Base-by-base conservation (phyloP, 2,797 vertebrate species). In the Artibeus jamaicensis region DNA sequence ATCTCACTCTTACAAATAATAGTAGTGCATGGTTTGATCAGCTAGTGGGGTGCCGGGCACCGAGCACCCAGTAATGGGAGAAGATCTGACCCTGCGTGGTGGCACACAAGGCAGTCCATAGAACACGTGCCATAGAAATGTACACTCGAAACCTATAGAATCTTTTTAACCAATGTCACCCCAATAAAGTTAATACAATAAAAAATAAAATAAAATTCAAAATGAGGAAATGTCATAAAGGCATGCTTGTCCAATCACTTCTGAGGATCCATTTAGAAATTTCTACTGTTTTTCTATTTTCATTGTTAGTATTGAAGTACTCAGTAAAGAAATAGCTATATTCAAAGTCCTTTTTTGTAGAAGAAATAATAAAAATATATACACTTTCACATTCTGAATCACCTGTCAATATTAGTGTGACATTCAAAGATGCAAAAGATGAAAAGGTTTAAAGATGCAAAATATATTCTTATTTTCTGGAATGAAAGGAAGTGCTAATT, bases 211-310 rank as follows among this genome's bases (percentile, higher is more conserved):
- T 99, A 99, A 99, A 99, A 99, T 99, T 99, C 99, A 99, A 99
- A 99, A 99, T 99, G 99, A 99, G 99, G 99, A 99, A 99, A 99
- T 99, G 99, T 99, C 99, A 99, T 98, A 98, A 98, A 99, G 99
- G 98, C 99, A 98, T 98, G 98, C 99, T 99, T 99, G 99, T 99
- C 98, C 99, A 99, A 99, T 99, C 99, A 99, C 99, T 99, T 99
- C 99, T 99, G 98, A 98, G 98, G 98, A 99, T 99, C 97, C 97
- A 95, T 94, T 95, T 98, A 98, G 98, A 98, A 97, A 97, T 98
- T 97, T 96, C 94, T 97, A 98, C 98, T 95, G 97, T 98, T 98
- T 97, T 98, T 98, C 97, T 98, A 91, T 98, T 98, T 98, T 98
- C 97, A 98, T 98, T 98, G 98, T 98, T 97, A 97, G 97, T 98